A percentile compares a stretch with the other conserved stretches of the same genome.
These are phyloP conservation scores for Tetramorium bicarinatum DNA, from an alignment of 2,888 invertebrate genomes.

Conservation along the genomic window DNA sequence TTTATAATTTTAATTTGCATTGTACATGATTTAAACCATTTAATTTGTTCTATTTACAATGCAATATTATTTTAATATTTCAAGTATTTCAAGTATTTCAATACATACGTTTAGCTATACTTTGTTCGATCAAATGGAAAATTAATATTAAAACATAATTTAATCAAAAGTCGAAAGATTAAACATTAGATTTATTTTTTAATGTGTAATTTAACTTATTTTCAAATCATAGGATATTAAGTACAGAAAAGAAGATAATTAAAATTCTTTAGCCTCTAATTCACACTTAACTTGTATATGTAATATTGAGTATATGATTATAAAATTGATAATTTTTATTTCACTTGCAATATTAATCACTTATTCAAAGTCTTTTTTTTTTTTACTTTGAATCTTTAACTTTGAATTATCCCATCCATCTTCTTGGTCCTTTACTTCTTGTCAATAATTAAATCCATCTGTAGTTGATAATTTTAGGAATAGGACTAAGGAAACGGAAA, in stretches of 20 bases:
- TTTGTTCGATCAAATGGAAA: not conserved
- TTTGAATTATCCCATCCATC: constrained; percentile 66
- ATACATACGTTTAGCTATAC: not conserved
- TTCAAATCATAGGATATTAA: constrained; percentile 13
- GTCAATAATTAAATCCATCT: constrained; percentile 63
- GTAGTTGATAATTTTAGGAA: constrained; percentile 55
- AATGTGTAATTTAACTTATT: constrained; percentile 7
- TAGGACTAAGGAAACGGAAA: constrained; percentile 60
- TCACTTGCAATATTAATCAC: constrained; percentile 22
- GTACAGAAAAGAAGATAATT: constrained; percentile 11
- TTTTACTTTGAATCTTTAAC: constrained; percentile 63
- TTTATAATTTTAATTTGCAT: constrained; percentile 56
- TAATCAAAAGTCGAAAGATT: not conserved
- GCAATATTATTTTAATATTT: constrained; percentile 59
- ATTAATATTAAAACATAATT: not conserved
- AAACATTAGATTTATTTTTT: constrained; percentile 4
- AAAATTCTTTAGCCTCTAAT: constrained; percentile 6
- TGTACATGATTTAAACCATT: constrained; percentile 60
- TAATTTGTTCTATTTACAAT: constrained; percentile 61
- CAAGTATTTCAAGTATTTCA: constrained; percentile 18
- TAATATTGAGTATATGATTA: constrained; percentile 15
- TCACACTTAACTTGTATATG: constrained; percentile 16
- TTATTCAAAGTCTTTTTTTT: constrained; percentile 52
- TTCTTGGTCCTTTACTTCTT: constrained; percentile 72
- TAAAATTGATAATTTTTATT: constrained; percentile 13